Evolutionary conservation across 30 jellyfish, hydroid and myxozoan genomes (phyloP), one percentile per base, ranked within the genome.

Genomic region (Aurelia sp.): DNA sequence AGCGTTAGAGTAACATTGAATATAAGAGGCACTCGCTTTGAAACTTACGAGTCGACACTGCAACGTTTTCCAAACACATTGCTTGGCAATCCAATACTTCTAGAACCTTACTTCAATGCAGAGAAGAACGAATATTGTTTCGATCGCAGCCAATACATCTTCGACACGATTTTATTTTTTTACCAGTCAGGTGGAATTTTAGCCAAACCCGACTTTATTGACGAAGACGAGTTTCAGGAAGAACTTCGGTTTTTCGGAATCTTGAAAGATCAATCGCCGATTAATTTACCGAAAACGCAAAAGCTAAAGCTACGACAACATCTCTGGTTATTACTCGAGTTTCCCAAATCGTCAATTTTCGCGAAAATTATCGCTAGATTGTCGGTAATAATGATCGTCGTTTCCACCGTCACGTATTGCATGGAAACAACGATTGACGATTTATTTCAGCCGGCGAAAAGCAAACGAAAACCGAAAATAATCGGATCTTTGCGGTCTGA

Each of bases 191-290:
- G 88, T 13, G 97, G 97, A 3, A 88, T 88, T 5, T 38, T 88
- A 2, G 88, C 97, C 27, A 88, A 88, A 48, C 97, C 97, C 6
- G 88, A 74, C 11, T 53, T 0, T 53, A 60, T 88, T 3, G 86
- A 72, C 50, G 97, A 78, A 13, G 78, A 47, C 30, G 97, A 78
- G 20, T 88, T 88, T 63, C 91, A 88, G 27, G 76, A 61, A 21
- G 97, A 88, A 38, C 84, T 88, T 50, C 87, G 83, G n/a, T 88
- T 88, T 76, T 88, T 78, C 80, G 97, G 97, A 15, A 64, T 88
- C 33, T 67, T 78, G 31, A 80, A 78, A 21, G 90, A 71, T 16
- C 72, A 64, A 35, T 48, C 70, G 3, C 68, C 62, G 8, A 13
- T 62, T 6, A 35, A 31, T 38, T 24, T 5, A 3, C 59, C 12